Conservation (phyloP, 2,888 invertebrate genomes). For the Tupiocoris notatus region DNA sequence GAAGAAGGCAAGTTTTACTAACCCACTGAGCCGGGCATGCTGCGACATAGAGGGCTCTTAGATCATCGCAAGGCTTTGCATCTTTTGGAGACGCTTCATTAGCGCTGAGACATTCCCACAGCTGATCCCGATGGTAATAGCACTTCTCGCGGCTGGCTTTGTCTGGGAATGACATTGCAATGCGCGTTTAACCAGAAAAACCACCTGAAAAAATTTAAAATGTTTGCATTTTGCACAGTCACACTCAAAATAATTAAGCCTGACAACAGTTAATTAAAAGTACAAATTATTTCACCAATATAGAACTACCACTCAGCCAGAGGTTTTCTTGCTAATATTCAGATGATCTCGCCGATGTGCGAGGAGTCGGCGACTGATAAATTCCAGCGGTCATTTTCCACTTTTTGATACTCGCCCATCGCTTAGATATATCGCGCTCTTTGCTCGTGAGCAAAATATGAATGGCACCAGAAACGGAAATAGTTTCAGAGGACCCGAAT, state of each 20-base stretch:
- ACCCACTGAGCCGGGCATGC: conserved; percentile 83
- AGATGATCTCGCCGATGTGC: background rate
- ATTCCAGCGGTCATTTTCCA: background rate
- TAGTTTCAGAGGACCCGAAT: background rate
- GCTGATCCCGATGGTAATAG: conserved; percentile 81
- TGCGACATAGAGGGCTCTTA: conserved; percentile 72
- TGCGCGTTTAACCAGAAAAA: background rate
- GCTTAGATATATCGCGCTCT: no score
- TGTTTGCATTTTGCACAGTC: no score
- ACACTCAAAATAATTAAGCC: no score
- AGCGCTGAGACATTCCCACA: conserved; percentile 78
- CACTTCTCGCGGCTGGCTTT: conserved; percentile 77
- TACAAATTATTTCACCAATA: no score
- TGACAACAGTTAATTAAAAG: no score
- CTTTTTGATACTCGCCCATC: background rate
- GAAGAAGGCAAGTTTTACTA: conserved; percentile 48
- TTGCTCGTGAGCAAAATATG: no score
- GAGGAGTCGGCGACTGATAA: background rate
- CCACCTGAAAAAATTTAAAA: no score
- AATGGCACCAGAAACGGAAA: background rate
- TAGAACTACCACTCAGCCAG: background rate
- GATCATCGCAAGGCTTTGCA: conserved; percentile 61
- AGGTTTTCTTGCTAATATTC: background rate
- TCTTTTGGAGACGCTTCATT: conserved; percentile 50
- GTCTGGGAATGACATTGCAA: conserved; percentile 51